phyloP scores from a whole-genome alignment of 1,140 invertebrate species.

The Carposina sasakii region DNA sequence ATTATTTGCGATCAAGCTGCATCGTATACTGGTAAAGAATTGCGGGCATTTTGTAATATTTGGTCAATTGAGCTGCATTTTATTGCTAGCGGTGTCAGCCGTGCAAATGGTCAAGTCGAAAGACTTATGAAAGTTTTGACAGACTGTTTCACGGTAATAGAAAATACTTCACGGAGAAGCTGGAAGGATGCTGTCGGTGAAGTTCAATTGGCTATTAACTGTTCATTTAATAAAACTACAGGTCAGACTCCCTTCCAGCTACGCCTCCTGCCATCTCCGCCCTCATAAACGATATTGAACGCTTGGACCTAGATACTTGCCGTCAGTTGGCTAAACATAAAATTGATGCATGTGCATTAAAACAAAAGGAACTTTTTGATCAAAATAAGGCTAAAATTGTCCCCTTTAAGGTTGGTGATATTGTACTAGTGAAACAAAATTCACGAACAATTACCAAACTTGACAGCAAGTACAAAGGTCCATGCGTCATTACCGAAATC shows the following conservation, averaged over 20 bases:
- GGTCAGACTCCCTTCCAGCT: background rate
- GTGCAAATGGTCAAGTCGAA: background rate
- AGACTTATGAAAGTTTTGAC: slow-evolving; percentile 19
- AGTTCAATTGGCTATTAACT: background rate
- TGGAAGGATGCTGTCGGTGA: too few relatives aligned
- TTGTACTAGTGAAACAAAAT: background rate
- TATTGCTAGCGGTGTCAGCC: too few relatives aligned
- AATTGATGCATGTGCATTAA: background rate
- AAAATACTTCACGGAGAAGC: background rate
- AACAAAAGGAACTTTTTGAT: background rate
- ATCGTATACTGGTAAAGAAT: too few relatives aligned
- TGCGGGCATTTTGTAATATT: too few relatives aligned
- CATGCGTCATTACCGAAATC: too few relatives aligned
- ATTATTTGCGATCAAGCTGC: background rate
- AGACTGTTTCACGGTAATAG: background rate
- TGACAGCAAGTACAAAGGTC: too few relatives aligned
- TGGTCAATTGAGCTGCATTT: too few relatives aligned
- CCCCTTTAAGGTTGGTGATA: background rate
- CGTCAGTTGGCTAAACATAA: background rate
- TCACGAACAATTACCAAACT: background rate
- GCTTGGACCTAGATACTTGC: background rate
- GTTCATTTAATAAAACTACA: background rate
- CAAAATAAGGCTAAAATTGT: background rate
- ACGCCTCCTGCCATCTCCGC: background rate
- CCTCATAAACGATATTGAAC: background rate